Conservation (phyloP, 2,113 vertebrate species). For the Ploceus nigricollis region DNA sequence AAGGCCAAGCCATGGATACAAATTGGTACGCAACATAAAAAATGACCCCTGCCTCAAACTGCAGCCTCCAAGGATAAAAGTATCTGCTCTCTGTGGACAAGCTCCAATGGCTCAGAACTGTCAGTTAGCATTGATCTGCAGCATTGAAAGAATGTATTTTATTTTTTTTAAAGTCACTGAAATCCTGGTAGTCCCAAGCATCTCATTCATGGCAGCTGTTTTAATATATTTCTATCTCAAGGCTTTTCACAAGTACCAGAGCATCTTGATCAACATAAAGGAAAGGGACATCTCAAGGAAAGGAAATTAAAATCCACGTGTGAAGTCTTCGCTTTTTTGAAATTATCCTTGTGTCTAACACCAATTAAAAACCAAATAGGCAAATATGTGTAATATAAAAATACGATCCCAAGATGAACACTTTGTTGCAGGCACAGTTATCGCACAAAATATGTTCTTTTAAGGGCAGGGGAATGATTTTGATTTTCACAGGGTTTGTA, state of each 20-base stretch:
- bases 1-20: slow-evolving; percentile 77
- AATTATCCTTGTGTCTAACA: slow-evolving; percentile 66
- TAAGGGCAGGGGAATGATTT: slow-evolving; percentile 61
- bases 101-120: slow-evolving; percentile 48
- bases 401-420: slow-evolving; percentile 74
- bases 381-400: slow-evolving; percentile 76
- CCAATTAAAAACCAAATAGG: slow-evolving; percentile 76
- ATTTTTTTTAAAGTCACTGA: neutral
- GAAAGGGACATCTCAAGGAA: slow-evolving; percentile 55
- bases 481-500: slow-evolving; percentile 38
- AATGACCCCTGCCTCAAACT: slow-evolving; percentile 56
- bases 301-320: slow-evolving; percentile 54
- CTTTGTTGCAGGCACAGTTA: slow-evolving; percentile 79
- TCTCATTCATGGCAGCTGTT: neutral
- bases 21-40: slow-evolving; percentile 57
- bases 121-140: slow-evolving; percentile 50
- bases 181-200: slow-evolving; percentile 35
- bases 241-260: slow-evolving; percentile 47
- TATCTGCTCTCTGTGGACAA: slow-evolving; percentile 17
- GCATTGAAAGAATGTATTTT: slow-evolving; percentile 54
- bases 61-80: slow-evolving; percentile 44
- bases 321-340: slow-evolving; percentile 59
- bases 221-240: neutral
- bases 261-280: slow-evolving; percentile 39
- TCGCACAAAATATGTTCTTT: slow-evolving; percentile 69